These are phyloP conservation scores for Avahi laniger DNA, from an alignment of 2,797 vertebrate genomes.

Conservation along the genomic window DNA sequence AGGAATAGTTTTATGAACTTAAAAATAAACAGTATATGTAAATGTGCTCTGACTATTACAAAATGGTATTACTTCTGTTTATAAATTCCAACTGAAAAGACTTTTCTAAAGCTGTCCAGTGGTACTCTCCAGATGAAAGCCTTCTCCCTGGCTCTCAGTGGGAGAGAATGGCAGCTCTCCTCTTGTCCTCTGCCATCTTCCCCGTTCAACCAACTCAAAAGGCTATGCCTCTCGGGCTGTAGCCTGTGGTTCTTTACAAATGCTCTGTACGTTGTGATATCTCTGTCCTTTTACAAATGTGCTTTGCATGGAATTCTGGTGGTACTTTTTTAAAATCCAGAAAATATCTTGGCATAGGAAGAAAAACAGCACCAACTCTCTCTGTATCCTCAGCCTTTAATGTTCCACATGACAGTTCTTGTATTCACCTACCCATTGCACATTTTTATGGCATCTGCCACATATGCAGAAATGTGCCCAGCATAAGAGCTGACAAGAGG, in stretches of 20 bases:
- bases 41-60: background rate
- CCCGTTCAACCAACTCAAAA: background rate
- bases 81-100: background rate
- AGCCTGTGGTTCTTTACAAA: background rate
- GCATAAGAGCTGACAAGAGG: background rate
- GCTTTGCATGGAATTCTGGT: background rate
- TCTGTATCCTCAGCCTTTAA: background rate
- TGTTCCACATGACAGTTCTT: background rate
- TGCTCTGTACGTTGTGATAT: background rate
- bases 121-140: background rate
- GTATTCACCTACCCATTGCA: background rate
- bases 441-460: background rate
- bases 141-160: background rate
- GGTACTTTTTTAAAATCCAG: background rate
- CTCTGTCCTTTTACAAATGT: background rate
- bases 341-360: background rate
- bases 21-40: background rate
- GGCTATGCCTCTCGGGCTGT: background rate
- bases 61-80: background rate
- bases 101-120: background rate
- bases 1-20: background rate
- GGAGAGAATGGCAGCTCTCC: background rate
- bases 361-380: background rate
- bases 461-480: background rate
- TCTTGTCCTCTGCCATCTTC: background rate